Base-by-base conservation (phyloP, 1,140 invertebrate species). In the Pseudomyrmex pallidus region DNA sequence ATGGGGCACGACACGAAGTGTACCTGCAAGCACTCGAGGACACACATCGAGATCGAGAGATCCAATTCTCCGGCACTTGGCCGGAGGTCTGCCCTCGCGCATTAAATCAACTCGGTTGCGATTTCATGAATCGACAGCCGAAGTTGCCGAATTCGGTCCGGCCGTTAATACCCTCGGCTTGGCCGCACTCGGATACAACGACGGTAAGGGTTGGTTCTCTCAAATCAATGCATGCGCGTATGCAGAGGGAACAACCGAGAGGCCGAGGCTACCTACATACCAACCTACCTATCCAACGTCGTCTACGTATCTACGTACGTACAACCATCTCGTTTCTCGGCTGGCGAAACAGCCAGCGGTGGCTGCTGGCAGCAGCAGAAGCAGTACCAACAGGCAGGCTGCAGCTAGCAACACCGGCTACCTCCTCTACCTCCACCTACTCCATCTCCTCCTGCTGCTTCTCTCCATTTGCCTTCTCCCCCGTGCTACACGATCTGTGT, bases 211-310 rank as follows among this genome's bases (percentile, higher is more conserved):
- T 88, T 74, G 88, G 77, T 89, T 35, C 44, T 8, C 54, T 89
- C 89, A 88, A 92, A 92, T 92, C 90, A 90, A 90, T 89, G 91
- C 87, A 87, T 66, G 83, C 85, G 82, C 82, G 77, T 82, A 35
- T 35, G 35, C 35, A 73, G 67, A 83, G 64, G n/a, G 76, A 80
- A 80, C 76, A 48, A 76, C 74, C 46, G 44, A 70, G 76, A 25
- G 63, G 68, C 66, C 67, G 64, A 66, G 35, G 73, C 85, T 73
- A 82, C 61, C 85, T 86, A 78, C 82, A 70, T 76, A 77, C 62
- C 66, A 67, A 82, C 56, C 86, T 74, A 80, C 74, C 68, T 61
- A 67, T 15, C 62, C 56, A 56, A 66, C 70, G 25, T 5, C 59
- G 35, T 35, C 61, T 59, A 67, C 72, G 57, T 66, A 82, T 66